Evolutionary conservation across 2,113 vertebrate species (phyloP), one percentile per base, ranked within the genome.

Genomic region (Urocolius indicus): DNA sequence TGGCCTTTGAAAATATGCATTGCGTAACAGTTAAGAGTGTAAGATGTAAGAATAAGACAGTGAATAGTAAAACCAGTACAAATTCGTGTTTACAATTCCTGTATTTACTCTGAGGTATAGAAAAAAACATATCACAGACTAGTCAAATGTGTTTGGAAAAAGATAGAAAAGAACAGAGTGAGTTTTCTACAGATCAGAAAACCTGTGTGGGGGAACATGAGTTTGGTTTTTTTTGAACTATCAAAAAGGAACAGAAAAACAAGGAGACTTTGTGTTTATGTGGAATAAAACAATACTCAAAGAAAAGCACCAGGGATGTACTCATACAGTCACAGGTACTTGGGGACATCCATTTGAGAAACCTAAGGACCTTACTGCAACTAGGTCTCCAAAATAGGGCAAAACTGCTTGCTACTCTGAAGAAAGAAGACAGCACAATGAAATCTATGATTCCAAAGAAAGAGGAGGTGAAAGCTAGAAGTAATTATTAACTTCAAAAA

Each of bases 11-110:
- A 76, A 49, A 75, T 26, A 73, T 0, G 9, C 52, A 51, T 1
- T 22, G 32, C 49, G 80, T 10, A 80, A 59, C 0, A 84, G 10
- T 23, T 9, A 67, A 67, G 0, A 3, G 16, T 22, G 0, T 19
- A 78, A 77, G 41, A 17, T 57, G 27, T 3, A 73, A 72, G 6
- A 68, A 7, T 38, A 75, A 32, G 19, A 51, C 7, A 78, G 3
- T 20, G 8, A 74, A 26, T 3, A 92, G 29, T 49, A 61, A 74
- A 84, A 65, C 1, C 22, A 59, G 32, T 46, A 34, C 3, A 36
- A 46, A 16, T 38, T 52, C 16, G 3, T 61, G 77, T 57, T 69
- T 61, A 62, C 36, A 55, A 27, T 49, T 92, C 21, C 29, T 51
- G 5, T 15, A 75, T n/a, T 78, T 32, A 30, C 29, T 69, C 41